Percentiles rank a stretch among this genome's conserved stretches.
These are phyloP conservation scores for Watsonalla binaria DNA, from an alignment of 2,888 invertebrate species.

Conservation along the genomic window DNA sequence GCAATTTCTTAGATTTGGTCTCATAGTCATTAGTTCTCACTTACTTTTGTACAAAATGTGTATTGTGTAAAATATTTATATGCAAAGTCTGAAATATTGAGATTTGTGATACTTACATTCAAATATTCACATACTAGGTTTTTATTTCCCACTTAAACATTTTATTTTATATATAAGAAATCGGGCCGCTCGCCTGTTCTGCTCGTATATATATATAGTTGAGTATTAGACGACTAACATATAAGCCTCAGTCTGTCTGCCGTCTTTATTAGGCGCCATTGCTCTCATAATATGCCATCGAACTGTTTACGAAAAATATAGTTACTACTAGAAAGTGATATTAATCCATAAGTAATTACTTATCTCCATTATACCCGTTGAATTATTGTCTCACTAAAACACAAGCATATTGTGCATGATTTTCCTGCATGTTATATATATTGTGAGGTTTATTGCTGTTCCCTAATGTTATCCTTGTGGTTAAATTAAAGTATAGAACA, in stretches of 20 bases:
- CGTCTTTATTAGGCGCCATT: background rate
- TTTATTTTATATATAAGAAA: background rate
- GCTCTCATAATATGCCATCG: background rate
- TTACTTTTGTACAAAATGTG: constrained; percentile 35
- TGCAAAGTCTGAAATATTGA: constrained; percentile 59
- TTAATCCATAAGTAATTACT: background rate
- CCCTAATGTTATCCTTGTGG: too few relatives aligned
- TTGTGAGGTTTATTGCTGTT: too few relatives aligned
- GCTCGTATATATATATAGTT: background rate
- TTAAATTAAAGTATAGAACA: too few relatives aligned
- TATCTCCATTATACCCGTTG: background rate
- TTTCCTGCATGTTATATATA: too few relatives aligned
- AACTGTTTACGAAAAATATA: background rate
- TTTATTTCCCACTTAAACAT: constrained; percentile 21
- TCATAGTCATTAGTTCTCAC: constrained; percentile 36
- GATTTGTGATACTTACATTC: constrained; percentile 57
- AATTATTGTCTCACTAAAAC: background rate
- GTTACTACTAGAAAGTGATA: background rate
- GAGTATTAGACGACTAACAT: too few relatives aligned
- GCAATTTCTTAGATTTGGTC: constrained; percentile 29
- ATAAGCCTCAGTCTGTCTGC: background rate
- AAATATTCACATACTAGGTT: constrained; percentile 47
- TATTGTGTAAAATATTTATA: constrained; percentile 36
- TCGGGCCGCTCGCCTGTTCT: background rate
- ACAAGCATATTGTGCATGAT: background rate